A percentile compares a stretch with the other conserved stretches of the same genome.
These are phyloP conservation scores for Linurgus olivaceus DNA, from an alignment of 2,797 vertebrate genomes.

Conservation along the genomic window DNA sequence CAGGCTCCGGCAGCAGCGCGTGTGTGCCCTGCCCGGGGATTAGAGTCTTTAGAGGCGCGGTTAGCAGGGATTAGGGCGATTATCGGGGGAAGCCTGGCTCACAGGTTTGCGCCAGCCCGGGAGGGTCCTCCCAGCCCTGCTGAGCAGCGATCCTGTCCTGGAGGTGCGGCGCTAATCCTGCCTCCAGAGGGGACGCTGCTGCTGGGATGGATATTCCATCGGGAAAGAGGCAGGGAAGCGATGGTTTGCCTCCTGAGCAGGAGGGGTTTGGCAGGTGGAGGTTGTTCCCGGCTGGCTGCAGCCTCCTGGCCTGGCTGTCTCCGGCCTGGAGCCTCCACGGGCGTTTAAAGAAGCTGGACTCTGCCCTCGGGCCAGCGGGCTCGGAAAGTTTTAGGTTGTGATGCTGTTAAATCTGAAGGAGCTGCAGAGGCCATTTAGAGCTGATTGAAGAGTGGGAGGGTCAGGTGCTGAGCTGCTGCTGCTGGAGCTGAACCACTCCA, in stretches of 20 bases:
- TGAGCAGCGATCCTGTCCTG: background rate
- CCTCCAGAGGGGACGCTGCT: background rate
- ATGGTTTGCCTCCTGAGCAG: accelerated
- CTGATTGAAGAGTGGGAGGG: background rate
- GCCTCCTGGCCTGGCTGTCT: background rate
- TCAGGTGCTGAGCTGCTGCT: background rate
- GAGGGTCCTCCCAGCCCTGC: background rate
- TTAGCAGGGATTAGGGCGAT: conserved; percentile 44
- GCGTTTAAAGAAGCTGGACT: accelerated
- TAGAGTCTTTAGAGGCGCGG: conserved; percentile 11
- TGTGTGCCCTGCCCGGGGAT: background rate
- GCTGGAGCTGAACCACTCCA: background rate
- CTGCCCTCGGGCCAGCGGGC: accelerated
- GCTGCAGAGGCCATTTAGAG: background rate
- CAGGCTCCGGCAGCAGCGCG: background rate
- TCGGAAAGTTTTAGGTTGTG: accelerated
- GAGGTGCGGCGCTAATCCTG: background rate
- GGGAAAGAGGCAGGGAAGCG: background rate
- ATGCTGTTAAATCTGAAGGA: background rate
- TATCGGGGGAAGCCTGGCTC: background rate
- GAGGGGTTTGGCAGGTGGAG: background rate
- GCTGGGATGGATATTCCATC: accelerated
- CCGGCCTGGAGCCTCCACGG: background rate
- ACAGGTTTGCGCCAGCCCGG: background rate
- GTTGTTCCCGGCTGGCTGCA: background rate